Base-by-base conservation (phyloP, 2,797 vertebrate species). In the Lagocephalus sceleratus region DNA sequence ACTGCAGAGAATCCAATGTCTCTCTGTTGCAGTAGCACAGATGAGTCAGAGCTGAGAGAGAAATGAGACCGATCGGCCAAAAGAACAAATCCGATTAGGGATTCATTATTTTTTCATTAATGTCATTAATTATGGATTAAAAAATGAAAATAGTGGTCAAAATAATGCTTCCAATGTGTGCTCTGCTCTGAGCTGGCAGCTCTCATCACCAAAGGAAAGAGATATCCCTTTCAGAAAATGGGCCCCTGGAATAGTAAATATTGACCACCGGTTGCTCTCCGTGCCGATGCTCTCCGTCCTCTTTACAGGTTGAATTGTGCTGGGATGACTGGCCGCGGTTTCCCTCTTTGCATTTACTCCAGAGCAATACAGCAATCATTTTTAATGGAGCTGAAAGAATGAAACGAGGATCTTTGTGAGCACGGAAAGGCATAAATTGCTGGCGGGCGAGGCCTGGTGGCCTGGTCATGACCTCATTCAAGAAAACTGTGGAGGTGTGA, bases 301-400 rank as follows among this genome's bases (percentile, higher is more conserved):
- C 61, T 64, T 60, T 44, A 38, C 50, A 40, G 60, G 71, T 65
- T 65, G 76, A 70, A 70, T 66, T 52, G 38, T 73, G 54, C 22
- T 20, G 5, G 63, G 76, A 60, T 67, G 50, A 74, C 68, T 71
- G 61, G 69, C 76, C 61, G 32, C 19, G 50, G 77, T 73, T 79
- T 74, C 71, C 82, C 51, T 35, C 63, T 65, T 70, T 82, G 81
- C 76, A 75, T 84, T 85, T 83, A 79, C 79, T 77, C 81, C 81
- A 79, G 74, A 82, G 74, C 62, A 35, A 68, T 71, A 52, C 51
- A 39, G 58, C 85, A 83, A 85, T 87, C 82, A 86, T 76, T 78
- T 85, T 76, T 81, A 85, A 85, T 79, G 81, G 82, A 74, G 73
- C 84, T 76, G 73, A 83, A 75, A 77, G 76, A 77, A 78, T 61